Evolutionary conservation across 92 coral and sea anemone genomes (phyloP).

Genomic region (Epizoanthus fatuus): DNA sequence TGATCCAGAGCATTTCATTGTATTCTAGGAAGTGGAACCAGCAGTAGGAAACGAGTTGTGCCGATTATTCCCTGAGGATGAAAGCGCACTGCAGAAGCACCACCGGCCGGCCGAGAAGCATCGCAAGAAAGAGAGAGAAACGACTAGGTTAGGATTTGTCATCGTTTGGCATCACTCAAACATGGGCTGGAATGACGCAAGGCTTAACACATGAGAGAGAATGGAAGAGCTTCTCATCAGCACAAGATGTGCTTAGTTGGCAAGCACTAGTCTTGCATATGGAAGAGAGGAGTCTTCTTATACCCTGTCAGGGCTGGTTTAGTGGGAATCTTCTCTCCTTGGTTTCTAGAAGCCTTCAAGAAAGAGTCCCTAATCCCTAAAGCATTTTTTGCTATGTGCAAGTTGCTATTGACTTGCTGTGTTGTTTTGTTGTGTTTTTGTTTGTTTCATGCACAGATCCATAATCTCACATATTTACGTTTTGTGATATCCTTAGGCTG

Average conservation of each 20-base stretch:
- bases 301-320: constrained; percentile 10
- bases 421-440: constrained; percentile 31
- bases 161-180: constrained; percentile 33
- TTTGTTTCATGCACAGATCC: constrained; percentile 23
- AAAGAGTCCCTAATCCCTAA: background rate
- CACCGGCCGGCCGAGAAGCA: constrained; percentile 79
- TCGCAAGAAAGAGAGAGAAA: constrained; percentile 80
- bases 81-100: constrained; percentile 56
- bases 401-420: constrained; percentile 23
- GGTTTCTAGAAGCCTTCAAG: constrained; percentile 33
- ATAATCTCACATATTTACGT: constrained; percentile 51
- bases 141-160: constrained; percentile 89
- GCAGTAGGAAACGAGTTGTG: constrained; percentile 89
- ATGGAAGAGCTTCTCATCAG: constrained; percentile 5
- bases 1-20: background rate
- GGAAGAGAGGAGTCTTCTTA: background rate
- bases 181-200: constrained; percentile 38
- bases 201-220: constrained; percentile 16
- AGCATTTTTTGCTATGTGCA: constrained; percentile 20
- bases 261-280: constrained; percentile 7
- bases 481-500: constrained; percentile 77
- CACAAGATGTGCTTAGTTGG: constrained; percentile 2
- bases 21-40: constrained; percentile 96
- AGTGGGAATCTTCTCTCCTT: constrained; percentile 5
- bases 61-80: constrained; percentile 96